These are phyloP conservation scores for Tetropium fuscum DNA, from an alignment of 2,888 invertebrate species.

Conservation along the genomic window DNA sequence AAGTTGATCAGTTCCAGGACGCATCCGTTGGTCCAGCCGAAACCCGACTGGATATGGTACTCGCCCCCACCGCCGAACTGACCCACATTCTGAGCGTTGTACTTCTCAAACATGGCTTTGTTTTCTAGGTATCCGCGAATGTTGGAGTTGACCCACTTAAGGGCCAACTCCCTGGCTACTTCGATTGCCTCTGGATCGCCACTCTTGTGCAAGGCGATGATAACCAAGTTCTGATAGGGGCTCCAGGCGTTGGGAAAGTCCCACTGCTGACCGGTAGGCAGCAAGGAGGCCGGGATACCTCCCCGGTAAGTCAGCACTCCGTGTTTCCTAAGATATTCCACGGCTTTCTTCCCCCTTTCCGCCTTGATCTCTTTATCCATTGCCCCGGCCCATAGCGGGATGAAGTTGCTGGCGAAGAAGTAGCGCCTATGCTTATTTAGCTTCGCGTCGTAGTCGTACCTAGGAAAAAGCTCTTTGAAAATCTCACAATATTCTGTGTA, in stretches of 20 bases:
- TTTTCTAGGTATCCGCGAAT: constrained; percentile 72
- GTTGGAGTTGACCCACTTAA: constrained; percentile 78
- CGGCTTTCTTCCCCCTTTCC: constrained; percentile 65
- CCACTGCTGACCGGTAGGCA: constrained; percentile 77
- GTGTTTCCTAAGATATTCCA: constrained; percentile 69
- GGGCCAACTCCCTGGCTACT: constrained; percentile 75
- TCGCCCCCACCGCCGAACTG: constrained; percentile 83
- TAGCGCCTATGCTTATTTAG: constrained; percentile 70
- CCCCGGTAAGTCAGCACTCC: constrained; percentile 67
- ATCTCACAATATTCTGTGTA: too few relatives aligned
- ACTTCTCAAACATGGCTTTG: constrained; percentile 79
- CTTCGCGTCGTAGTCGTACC: constrained; percentile 72
- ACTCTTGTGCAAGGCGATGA: constrained; percentile 70
- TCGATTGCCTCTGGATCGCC: constrained; percentile 67
- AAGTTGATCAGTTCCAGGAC: constrained; percentile 70
- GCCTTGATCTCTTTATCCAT: constrained; percentile 46
- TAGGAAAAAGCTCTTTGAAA: too few relatives aligned
- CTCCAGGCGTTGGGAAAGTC: constrained; percentile 91
- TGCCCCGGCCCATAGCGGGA: constrained; percentile 77
- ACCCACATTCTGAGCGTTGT: constrained; percentile 75
- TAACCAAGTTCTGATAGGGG: constrained; percentile 80
- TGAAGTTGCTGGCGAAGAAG: constrained; percentile 78
- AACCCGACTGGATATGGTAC: constrained; percentile 65
- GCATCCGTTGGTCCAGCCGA: constrained; percentile 61
- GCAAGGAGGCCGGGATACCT: constrained; percentile 77